phyloP scores from a whole-genome alignment of 2,113 vertebrate species.

The Psittacus erithacus region DNA sequence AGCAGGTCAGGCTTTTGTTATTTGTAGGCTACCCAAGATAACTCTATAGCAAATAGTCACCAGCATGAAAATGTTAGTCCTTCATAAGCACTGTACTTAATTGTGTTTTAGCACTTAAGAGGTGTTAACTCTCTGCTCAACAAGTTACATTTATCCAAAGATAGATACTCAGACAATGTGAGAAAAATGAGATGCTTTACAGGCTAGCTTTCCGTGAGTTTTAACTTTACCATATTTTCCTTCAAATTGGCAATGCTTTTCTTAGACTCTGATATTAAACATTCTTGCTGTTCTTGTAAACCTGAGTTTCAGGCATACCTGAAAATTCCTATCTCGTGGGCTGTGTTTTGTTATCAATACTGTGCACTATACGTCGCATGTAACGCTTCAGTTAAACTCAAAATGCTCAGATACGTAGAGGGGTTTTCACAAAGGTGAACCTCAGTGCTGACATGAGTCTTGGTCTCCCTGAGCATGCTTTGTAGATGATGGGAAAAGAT shows the following conservation, averaged over 20 bases:
- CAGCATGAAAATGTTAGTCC: neutral
- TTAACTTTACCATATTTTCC: neutral
- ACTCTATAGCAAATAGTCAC: neutral
- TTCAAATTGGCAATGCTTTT: neutral
- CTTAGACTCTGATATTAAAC: neutral
- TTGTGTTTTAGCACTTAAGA: constrained; percentile 14
- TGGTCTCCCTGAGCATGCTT: neutral
- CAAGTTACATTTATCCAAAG: constrained; percentile 18
- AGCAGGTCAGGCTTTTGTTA: neutral
- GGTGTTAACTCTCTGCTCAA: constrained; percentile 17
- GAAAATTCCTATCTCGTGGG: neutral
- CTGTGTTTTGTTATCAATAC: neutral
- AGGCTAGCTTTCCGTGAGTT: neutral
- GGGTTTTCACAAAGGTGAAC: neutral
- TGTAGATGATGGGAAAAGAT: no score
- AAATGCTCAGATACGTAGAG: neutral
- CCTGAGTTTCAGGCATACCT: neutral
- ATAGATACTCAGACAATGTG: neutral
- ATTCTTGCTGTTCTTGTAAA: neutral
- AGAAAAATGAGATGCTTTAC: neutral
- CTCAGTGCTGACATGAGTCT: neutral
- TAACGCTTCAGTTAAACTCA: neutral
- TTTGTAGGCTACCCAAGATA: neutral
- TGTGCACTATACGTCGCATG: no score
- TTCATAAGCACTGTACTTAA: neutral